Evolutionary conservation across 2,888 invertebrate genomes (phyloP).

Genomic region (Ornithoptera priamus): DNA sequence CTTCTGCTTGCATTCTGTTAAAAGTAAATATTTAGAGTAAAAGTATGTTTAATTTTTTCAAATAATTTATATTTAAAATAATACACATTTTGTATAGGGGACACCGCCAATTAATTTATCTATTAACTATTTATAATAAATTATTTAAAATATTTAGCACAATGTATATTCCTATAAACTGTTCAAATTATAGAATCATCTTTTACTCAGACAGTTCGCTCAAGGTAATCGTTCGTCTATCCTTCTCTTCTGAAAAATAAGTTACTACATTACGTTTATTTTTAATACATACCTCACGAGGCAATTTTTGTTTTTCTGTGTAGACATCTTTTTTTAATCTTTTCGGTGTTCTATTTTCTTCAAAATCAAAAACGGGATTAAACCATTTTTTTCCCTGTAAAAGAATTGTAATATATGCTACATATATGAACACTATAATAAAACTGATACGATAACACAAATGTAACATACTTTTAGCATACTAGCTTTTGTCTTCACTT

Average conservation of each 20-base stretch:
- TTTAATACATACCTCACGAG: constrained; percentile 32
- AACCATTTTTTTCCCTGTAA: constrained; percentile 65
- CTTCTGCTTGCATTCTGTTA: constrained; percentile 14
- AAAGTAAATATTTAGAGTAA: constrained; percentile 10
- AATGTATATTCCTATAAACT: too few relatives aligned
- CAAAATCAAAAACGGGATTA: constrained; percentile 64
- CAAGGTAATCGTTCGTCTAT: neutral
- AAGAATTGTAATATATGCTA: constrained; percentile 9
- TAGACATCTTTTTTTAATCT: constrained; percentile 38
- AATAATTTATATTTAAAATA: neutral
- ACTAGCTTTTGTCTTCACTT: constrained; percentile 1
- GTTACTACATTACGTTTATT: neutral
- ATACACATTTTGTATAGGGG: too few relatives aligned
- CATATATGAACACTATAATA: neutral
- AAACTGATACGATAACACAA: neutral
- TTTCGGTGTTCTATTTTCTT: constrained; percentile 49
- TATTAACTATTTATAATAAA: too few relatives aligned
- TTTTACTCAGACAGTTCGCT: neutral
- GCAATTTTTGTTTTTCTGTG: constrained; percentile 24
- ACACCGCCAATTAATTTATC: too few relatives aligned
- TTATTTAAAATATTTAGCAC: too few relatives aligned
- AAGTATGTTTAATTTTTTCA: neutral
- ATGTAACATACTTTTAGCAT: constrained; percentile 16
- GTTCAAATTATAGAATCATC: too few relatives aligned
- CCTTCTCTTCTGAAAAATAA: neutral